Evolutionary conservation across 2,113 vertebrate genomes (phyloP), one percentile per base, ranked within the genome.

Genomic region (Piliocolobus tephrosceles): DNA sequence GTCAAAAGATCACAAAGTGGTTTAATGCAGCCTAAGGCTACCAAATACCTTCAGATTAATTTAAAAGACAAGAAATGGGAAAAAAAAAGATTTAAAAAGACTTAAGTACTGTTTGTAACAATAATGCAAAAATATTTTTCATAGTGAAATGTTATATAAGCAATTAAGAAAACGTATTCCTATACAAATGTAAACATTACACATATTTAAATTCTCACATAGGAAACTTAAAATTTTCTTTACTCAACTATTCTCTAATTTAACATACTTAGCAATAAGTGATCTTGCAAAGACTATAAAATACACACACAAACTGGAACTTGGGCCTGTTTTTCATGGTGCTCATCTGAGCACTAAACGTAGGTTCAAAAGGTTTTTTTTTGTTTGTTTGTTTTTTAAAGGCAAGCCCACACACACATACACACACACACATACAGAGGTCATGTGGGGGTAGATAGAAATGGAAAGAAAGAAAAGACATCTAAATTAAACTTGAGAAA

Each of bases 1-100:
- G 99, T 99, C 98, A 99, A 98, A 88, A 99, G 99, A 98, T 99
- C 99, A 98, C 99, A 99, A 92, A 99, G 99, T 91, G 99, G 99
- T 97, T 99, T 99, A 97, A 99, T 99, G 94, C 99, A 99, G 97
- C 99, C 99, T 75, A 99, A 98, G 86, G 99, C 99, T 96, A 99
- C 99, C 98, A 99, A 98, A 97, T 99, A 99, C 98, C 99, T 99
- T 98, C 45, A 45, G 40, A 97, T 96, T 38, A 97, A 79, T 73
- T 95, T n/a, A 93, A 84, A 75, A 97, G 89, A 76, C 8, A 97
- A 87, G 95, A 66, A 32, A 17, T 32, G 16, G 30, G 32, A 14
- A 30, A 58, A n/a, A n/a, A 47, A 50, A 38, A 35, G 43, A 72
- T 84, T 97, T 66, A 40, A 64, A 94, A 83, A 91, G 30, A 89